A percentile compares a stretch with the other conserved stretches of the same genome.
phyloP scores from a whole-genome alignment of 2,888 invertebrate genomes.

The Tridacna gigas region DNA sequence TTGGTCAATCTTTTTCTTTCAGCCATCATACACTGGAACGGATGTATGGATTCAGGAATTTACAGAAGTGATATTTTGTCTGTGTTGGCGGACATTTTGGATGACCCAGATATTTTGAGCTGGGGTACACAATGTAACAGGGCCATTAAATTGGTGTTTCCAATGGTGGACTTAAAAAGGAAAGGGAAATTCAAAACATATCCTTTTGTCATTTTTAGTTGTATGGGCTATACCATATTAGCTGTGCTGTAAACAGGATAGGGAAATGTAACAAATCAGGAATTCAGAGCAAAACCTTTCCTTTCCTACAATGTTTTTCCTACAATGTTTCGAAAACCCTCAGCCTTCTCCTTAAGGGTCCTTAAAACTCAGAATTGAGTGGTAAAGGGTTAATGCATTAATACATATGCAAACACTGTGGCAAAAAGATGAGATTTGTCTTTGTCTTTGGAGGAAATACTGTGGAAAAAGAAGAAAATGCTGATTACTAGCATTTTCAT shows the following conservation, averaged over 20 bases:
- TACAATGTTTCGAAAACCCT: not conserved
- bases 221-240: too few relatives aligned
- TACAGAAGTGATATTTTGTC: constrained; percentile 75
- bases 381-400: not conserved
- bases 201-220: constrained; percentile 65
- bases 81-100: constrained; percentile 66
- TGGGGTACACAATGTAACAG: constrained; percentile 80
- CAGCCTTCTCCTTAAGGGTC: not conserved
- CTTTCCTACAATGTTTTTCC: not conserved
- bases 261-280: too few relatives aligned
- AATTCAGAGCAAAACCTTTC: too few relatives aligned
- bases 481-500: too few relatives aligned
- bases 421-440: not conserved
- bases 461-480: too few relatives aligned
- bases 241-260: too few relatives aligned
- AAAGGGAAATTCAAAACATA: constrained; percentile 82
- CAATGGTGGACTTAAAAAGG: constrained; percentile 75
- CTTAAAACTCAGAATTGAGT: not conserved
- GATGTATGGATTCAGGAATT: constrained; percentile 72
- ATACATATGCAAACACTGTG: not conserved
- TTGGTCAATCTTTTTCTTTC: constrained; percentile 13
- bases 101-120: constrained; percentile 70
- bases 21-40: constrained; percentile 76
- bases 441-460: too few relatives aligned
- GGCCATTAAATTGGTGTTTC: constrained; percentile 77